Percentiles rank a stretch among this genome's conserved stretches.
phyloP scores from a whole-genome alignment of 2,797 vertebrate genomes.

The Danionella dracula region DNA sequence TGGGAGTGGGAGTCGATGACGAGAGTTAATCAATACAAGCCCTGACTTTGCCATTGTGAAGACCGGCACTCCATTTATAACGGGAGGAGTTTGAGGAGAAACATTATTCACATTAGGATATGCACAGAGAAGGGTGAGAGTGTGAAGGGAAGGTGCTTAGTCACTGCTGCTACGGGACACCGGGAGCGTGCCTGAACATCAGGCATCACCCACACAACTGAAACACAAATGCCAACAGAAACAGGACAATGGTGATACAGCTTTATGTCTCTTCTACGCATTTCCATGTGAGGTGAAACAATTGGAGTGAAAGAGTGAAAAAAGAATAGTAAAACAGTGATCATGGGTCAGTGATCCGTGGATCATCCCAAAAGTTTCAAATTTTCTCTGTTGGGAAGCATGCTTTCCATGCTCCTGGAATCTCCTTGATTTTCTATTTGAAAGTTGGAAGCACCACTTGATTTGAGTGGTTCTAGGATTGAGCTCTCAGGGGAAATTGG shows the following conservation, averaged over 20 bases:
- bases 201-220: slow-evolving; percentile 35
- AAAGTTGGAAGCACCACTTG: slow-evolving; percentile 45
- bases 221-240: slow-evolving; percentile 21
- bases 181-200: slow-evolving; percentile 48
- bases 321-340: not conserved
- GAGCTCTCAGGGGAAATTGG: slow-evolving; percentile 66
- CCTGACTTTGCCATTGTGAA: slow-evolving; percentile 89
- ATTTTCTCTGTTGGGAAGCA: slow-evolving; percentile 13
- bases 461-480: slow-evolving; percentile 63
- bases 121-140: slow-evolving; percentile 57
- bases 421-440: slow-evolving; percentile 38
- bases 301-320: not conserved
- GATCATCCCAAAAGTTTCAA: slow-evolving; percentile 25
- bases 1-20: slow-evolving; percentile 81
- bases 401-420: slow-evolving; percentile 36
- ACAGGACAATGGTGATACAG: slow-evolving; percentile 1
- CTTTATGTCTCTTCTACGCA: not conserved
- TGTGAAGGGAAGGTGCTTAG: slow-evolving; percentile 56
- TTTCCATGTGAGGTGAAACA: slow-evolving; percentile 4
- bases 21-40: slow-evolving; percentile 94
- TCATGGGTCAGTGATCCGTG: too few relatives aligned
- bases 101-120: slow-evolving; percentile 79
- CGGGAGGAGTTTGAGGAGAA: slow-evolving; percentile 71
- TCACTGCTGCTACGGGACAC: slow-evolving; percentile 49
- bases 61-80: slow-evolving; percentile 95